These are phyloP conservation scores for Philereme vetulata DNA, from an alignment of 2,888 invertebrate genomes.

Conservation along the genomic window DNA sequence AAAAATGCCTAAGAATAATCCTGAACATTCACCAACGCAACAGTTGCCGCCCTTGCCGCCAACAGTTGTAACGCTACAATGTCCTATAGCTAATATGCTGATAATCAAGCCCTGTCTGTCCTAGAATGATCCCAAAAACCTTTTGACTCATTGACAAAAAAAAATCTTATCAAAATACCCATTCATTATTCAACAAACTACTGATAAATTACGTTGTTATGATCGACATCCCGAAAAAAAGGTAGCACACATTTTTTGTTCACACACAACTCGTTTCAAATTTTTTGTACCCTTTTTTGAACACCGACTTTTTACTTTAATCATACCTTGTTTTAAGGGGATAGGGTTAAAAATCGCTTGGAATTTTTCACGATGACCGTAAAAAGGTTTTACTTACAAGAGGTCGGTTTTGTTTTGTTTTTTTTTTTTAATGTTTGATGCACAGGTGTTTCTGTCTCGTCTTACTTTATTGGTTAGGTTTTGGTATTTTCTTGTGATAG, in stretches of 20 bases:
- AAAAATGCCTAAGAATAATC: too few relatives aligned
- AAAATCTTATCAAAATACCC: not conserved
- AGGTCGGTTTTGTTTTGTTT: conserved; percentile 26
- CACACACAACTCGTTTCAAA: conserved; percentile 54
- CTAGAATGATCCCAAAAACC: not conserved
- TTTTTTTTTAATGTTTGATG: conserved; percentile 27
- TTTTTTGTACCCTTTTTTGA: conserved; percentile 44
- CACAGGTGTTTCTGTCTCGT: conserved; percentile 36
- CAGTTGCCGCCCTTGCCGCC: too few relatives aligned
- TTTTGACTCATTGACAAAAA: not conserved
- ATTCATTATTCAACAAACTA: conserved; percentile 15
- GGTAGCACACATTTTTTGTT: conserved; percentile 61
- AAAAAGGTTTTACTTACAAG: conserved; percentile 16
- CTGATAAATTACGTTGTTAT: conserved; percentile 50
- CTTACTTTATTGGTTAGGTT: conserved; percentile 28
- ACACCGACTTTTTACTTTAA: conserved; percentile 27
- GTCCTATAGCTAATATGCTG: too few relatives aligned
- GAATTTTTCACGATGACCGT: not conserved
- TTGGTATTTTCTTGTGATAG: conserved; percentile 16
- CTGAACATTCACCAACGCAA: too few relatives aligned
- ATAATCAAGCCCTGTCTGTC: too few relatives aligned
- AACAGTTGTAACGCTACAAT: too few relatives aligned
- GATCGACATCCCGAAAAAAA: conserved; percentile 42
- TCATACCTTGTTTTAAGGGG: not conserved
- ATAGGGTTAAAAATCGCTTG: conserved; percentile 15